Conservation (phyloP, 2,888 invertebrate genomes). For the Antheraea assamensis region DNA sequence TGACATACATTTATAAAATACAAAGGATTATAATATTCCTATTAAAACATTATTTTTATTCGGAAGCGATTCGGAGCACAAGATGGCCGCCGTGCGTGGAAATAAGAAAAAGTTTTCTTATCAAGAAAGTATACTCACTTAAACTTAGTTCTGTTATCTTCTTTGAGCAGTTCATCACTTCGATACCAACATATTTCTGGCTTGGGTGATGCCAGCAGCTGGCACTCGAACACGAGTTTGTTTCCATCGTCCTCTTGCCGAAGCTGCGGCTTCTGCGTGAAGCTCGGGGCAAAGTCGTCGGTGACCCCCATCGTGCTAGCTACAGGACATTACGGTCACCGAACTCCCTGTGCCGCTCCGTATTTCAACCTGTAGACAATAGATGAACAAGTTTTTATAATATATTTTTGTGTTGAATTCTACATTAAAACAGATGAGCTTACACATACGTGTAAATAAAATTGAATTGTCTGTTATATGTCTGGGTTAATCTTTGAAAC, state of each 20-base stretch:
- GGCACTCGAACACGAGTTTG: slow-evolving; percentile 96
- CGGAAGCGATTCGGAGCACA: no score
- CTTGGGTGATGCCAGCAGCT: slow-evolving; percentile 92
- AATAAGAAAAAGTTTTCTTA: background rate
- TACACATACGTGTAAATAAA: no score
- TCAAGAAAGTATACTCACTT: slow-evolving; percentile 70
- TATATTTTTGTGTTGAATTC: background rate
- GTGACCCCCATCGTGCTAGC: slow-evolving; percentile 88
- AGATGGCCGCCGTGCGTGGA: no score
- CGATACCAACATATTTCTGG: slow-evolving; percentile 96
- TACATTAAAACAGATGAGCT: no score
- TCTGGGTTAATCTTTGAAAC: no score
- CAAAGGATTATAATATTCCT: no score
- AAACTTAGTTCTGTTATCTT: slow-evolving; percentile 93
- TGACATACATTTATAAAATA: no score
- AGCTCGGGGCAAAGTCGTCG: slow-evolving; percentile 98
- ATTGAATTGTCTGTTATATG: no score
- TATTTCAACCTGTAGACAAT: slow-evolving; percentile 33
- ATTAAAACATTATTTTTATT: no score
- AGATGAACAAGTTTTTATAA: background rate
- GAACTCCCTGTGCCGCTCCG: slow-evolving; percentile 40
- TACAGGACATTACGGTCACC: slow-evolving; percentile 69
- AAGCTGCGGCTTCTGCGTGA: slow-evolving; percentile 98
- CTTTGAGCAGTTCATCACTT: slow-evolving; percentile 91
- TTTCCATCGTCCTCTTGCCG: slow-evolving; percentile 98